Evolutionary conservation across 2,888 invertebrate genomes (phyloP).

Genomic region (Hyalella azteca): DNA sequence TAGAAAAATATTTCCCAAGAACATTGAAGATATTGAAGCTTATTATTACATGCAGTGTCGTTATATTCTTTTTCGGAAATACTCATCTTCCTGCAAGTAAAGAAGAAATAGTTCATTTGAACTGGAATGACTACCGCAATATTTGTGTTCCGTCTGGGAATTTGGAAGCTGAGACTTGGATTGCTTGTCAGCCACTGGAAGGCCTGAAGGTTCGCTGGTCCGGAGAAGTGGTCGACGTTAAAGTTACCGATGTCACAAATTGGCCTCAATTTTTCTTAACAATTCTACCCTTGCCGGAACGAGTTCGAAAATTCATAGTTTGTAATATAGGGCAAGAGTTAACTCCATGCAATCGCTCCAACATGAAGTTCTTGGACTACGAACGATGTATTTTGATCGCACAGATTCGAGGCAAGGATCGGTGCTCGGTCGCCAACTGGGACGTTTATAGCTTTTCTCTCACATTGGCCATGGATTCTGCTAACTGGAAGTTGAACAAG

Average conservation of each 20-base stretch:
- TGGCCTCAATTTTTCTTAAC: background rate
- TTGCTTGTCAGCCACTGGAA: background rate
- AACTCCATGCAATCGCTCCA: background rate
- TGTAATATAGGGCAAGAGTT: background rate
- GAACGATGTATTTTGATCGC: slow-evolving; percentile 2
- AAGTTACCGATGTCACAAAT: background rate
- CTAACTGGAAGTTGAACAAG: slow-evolving; percentile 11
- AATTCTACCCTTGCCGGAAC: background rate
- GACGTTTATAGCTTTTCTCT: background rate
- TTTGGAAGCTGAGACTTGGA: slow-evolving; percentile 9
- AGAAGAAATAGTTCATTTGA: background rate
- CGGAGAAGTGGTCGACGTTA: slow-evolving; percentile 25
- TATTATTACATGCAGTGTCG: background rate
- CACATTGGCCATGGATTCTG: slow-evolving; percentile 1
- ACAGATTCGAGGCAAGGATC: background rate
- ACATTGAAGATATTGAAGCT: background rate
- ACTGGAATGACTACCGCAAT: background rate
- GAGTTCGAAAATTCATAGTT: background rate
- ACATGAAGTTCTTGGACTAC: background rate
- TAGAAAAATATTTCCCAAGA: background rate
- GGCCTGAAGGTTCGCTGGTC: background rate
- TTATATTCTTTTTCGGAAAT: background rate
- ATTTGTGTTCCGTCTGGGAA: slow-evolving; percentile 6
- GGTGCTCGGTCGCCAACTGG: slow-evolving; percentile 31
- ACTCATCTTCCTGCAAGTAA: background rate